These are phyloP conservation scores for Drosophila orosa DNA, from an alignment of 1,140 invertebrate species.

Conservation along the genomic window DNA sequence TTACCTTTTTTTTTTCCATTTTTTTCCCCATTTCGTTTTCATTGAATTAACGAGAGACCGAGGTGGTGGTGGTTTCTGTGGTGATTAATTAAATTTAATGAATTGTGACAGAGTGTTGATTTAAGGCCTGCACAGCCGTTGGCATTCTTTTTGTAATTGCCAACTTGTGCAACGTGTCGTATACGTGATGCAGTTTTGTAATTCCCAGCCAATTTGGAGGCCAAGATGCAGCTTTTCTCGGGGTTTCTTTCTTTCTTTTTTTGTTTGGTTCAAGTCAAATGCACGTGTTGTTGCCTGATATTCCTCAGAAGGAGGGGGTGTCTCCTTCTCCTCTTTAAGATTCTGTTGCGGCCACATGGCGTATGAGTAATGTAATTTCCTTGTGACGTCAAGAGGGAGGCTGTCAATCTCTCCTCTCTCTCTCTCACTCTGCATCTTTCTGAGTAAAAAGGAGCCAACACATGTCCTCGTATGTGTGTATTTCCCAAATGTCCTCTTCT, in stretches of 20 bases:
- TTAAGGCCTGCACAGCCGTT: constrained; percentile 57
- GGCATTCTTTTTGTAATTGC: constrained; percentile 33
- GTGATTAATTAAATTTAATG: constrained; percentile 82
- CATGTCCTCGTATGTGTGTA: constrained; percentile 25
- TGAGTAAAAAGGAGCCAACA: constrained; percentile 6
- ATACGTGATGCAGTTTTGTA: constrained; percentile 48
- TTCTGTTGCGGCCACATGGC: constrained; percentile 36
- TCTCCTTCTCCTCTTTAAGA: constrained; percentile 5
- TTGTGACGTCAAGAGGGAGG: constrained; percentile 45
- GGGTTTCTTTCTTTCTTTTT: too few species aligned
- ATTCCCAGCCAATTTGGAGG: constrained; percentile 37
- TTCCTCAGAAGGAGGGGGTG: too few species aligned
- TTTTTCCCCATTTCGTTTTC: constrained; percentile 8
- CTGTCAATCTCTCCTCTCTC: constrained; percentile 18
- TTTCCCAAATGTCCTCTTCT: constrained; percentile 42
- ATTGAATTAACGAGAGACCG: constrained; percentile 34
- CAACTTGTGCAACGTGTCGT: constrained; percentile 25
- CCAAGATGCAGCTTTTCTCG: constrained; percentile 26
- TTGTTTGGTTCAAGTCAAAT: constrained; percentile 38
- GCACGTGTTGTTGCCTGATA: constrained; percentile 54
- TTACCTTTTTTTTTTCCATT: constrained; percentile 5
- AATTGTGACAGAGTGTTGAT: constrained; percentile 73
- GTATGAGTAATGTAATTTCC: constrained; percentile 72
- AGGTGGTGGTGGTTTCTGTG: constrained; percentile 25
- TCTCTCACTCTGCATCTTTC: too few species aligned